Base-by-base conservation (phyloP, 2,113 vertebrate genomes). In the Pelmatolapia mariae region DNA sequence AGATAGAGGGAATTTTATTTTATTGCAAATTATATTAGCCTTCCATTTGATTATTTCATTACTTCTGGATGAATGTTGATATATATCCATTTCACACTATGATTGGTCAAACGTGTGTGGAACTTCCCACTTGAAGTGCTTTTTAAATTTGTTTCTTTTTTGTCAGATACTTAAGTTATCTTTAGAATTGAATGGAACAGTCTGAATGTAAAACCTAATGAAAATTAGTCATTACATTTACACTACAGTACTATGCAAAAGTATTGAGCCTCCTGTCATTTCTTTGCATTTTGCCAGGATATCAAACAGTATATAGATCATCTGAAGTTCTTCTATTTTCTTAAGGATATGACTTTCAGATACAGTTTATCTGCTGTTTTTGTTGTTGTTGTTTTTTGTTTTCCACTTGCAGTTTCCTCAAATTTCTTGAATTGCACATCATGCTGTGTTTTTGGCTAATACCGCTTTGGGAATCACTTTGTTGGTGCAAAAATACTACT, bases 51-150 rank as follows among this genome's bases (percentile, higher is more conserved):
- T 22, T 68, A 68, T 22, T 68, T 40, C 11, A 22, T 13, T 68
- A 68, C 33, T 68, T 22, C 19, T 8, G 7, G 11, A 45, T 73
- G 22, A 45, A 76, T 47, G 15, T 10, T 47, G 8, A 76, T 47
- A 29, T 47, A 19, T 11, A 29, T 26, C 71, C 9, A 76, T 76
- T 76, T 76, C n/a, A 76, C 40, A 29, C 40, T 76, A 26, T 76
- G 24, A 3, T 0, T 76, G 40, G 3, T 73, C 68, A 73, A 29
- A 76, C 0, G 0, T 45, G 1, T 26, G 38, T 47, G 22, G 40
- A 29, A 47, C 68, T 7, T 45, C 68, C 45, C 38, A 24, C 24
- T 76, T 73, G 40, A 4, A 73, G 38, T 18, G 18, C 59, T 63
- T 36, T 43, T 43, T 15, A 31, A 61, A 31, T 24, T 15, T 43